phyloP scores from a whole-genome alignment of 1,140 invertebrate species.

The Centruroides sculpturatus region DNA sequence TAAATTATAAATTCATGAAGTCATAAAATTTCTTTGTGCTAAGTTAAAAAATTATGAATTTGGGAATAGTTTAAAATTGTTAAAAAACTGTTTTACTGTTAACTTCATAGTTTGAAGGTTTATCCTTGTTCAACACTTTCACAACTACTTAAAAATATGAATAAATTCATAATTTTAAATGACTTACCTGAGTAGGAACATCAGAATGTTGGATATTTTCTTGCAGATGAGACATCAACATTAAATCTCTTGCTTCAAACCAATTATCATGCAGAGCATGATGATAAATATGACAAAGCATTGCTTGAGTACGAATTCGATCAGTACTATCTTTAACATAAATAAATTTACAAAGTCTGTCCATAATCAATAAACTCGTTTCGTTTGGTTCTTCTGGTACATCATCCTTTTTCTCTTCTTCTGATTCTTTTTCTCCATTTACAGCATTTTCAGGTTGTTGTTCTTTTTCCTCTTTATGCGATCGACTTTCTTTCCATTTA shows the following conservation, averaged over 20 bases:
- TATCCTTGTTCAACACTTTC: too few species aligned
- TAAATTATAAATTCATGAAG: too few species aligned
- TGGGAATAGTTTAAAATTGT: too few species aligned
- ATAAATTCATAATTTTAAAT: neutral
- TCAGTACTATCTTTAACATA: conserved; percentile 90
- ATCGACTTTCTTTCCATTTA: conserved; percentile 43
- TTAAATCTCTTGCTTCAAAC: conserved; percentile 92
- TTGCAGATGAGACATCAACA: conserved; percentile 97
- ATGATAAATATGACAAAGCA: conserved; percentile 96
- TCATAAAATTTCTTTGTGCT: too few species aligned
- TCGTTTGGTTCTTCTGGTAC: conserved; percentile 23
- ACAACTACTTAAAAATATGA: too few species aligned
- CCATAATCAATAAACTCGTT: conserved; percentile 77
- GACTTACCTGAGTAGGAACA: conserved; percentile 67
- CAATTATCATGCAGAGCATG: conserved; percentile 96
- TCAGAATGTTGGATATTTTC: conserved; percentile 95
- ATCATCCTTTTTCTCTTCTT: neutral
- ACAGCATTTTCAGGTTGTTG: neutral
- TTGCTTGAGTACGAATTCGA: conserved; percentile 85
- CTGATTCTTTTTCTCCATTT: conserved; percentile 2
- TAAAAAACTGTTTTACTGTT: too few species aligned
- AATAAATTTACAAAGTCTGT: conserved; percentile 87
- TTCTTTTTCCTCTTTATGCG: neutral
- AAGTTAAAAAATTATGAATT: too few species aligned
- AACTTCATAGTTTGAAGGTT: too few species aligned